These are phyloP conservation scores for Onychostoma macrolepis DNA, from an alignment of 2,113 vertebrate genomes.

Conservation along the genomic window DNA sequence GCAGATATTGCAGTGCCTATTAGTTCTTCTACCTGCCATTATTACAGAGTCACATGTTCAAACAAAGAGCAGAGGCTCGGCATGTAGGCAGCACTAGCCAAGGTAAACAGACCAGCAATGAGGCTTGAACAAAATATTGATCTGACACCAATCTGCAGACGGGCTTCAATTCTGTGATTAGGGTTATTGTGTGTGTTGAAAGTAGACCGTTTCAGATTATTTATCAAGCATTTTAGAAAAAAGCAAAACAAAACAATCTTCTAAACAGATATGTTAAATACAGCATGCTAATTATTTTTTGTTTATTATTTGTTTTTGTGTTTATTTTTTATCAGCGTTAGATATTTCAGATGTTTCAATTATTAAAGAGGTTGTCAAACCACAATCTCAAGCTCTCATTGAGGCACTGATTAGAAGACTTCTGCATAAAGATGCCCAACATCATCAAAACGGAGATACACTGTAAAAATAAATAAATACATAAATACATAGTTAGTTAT, in stretches of 20 bases:
- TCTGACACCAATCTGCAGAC: slow-evolving; percentile 76
- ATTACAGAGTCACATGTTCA: slow-evolving; percentile 84
- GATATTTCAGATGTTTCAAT: background rate
- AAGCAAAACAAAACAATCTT: background rate
- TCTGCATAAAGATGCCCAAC: background rate
- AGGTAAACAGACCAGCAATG: slow-evolving; percentile 80
- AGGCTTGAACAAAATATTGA: slow-evolving; percentile 82
- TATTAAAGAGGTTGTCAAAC: background rate
- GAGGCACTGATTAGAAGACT: background rate
- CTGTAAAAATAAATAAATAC: too few species aligned
- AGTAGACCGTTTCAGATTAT: background rate
- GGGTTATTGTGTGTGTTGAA: slow-evolving; percentile 57
- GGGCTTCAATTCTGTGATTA: slow-evolving; percentile 75
- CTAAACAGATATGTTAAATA: background rate
- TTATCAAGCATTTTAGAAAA: slow-evolving; percentile 2
- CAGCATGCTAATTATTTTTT: background rate
- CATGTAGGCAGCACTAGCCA: slow-evolving; percentile 77
- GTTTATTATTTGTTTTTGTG: too few species aligned
- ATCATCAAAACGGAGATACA: background rate
- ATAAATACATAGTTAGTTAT: too few species aligned
- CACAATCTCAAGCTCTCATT: background rate
- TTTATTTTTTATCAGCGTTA: background rate
- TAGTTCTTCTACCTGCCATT: slow-evolving; percentile 80
- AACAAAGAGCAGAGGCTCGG: slow-evolving; percentile 74
- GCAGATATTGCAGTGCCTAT: slow-evolving; percentile 81